Evolutionary conservation across 2,113 vertebrate genomes (phyloP).

Genomic region (Sisor rabdophorus): DNA sequence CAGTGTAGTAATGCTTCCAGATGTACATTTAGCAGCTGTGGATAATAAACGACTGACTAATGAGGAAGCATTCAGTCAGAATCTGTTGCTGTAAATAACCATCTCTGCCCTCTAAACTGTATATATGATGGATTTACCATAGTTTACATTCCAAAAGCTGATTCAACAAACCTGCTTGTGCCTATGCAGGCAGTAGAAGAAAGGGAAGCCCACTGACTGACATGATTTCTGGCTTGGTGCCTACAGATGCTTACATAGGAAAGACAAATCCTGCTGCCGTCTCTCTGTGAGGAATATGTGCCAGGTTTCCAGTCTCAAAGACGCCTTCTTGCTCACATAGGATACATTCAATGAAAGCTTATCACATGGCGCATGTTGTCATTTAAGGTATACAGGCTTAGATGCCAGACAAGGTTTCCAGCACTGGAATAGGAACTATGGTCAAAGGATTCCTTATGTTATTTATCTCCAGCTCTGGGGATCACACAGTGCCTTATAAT

Average conservation of each 20-base stretch:
- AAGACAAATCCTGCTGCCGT: constrained; percentile 5
- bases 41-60: constrained; percentile 2
- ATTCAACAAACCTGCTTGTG: neutral
- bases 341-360: constrained; percentile 41
- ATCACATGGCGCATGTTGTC: constrained; percentile 12
- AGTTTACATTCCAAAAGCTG: neutral
- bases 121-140: neutral
- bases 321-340: constrained; percentile 21
- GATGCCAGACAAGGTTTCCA: constrained; percentile 1
- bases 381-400: neutral
- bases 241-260: neutral
- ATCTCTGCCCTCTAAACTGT: neutral
- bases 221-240: neutral
- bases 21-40: neutral
- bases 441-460: neutral
- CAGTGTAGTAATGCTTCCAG: too few species aligned
- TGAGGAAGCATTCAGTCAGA: neutral
- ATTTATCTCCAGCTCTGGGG: neutral
- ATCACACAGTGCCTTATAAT: neutral
- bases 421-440: neutral
- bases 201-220: neutral
- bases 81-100: constrained; percentile 33
- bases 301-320: constrained; percentile 7
- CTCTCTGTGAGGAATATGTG: neutral
- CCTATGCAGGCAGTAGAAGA: neutral